Percentiles rank a stretch among this genome's conserved stretches.
Evolutionary conservation across 2,888 invertebrate genomes (phyloP).

Genomic region (Anarsia innoxiella): DNA sequence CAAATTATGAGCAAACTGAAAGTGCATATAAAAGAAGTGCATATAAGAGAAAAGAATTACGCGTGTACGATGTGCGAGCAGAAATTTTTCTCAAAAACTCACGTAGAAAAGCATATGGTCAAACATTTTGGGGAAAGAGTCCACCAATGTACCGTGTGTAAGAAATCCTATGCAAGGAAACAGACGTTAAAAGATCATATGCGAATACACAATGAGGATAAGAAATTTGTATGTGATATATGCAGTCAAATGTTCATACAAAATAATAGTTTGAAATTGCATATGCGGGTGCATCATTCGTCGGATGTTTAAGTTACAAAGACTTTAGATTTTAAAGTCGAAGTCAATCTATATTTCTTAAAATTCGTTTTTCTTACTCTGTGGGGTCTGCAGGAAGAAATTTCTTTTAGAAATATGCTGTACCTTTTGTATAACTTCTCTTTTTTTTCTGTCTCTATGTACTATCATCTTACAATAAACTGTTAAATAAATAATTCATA

Average conservation of each 20-base stretch:
- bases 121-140: conserved; percentile 64
- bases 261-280: conserved; percentile 41
- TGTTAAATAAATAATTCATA: too few species aligned
- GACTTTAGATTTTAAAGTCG: too few species aligned
- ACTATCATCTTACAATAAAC: too few species aligned
- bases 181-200: conserved; percentile 55
- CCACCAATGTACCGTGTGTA: conserved; percentile 15
- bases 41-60: conserved; percentile 59
- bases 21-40: conserved; percentile 56
- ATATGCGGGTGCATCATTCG: conserved; percentile 45
- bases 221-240: conserved; percentile 34
- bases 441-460: too few species aligned
- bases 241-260: conserved; percentile 48
- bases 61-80: conserved; percentile 64
- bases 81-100: conserved; percentile 66
- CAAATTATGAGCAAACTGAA: conserved; percentile 50
- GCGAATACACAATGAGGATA: conserved; percentile 48
- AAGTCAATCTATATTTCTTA: too few species aligned
- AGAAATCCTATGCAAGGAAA: conserved; percentile 62
- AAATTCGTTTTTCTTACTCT: too few species aligned
- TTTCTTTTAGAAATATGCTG: too few species aligned
- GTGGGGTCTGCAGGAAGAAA: too few species aligned
- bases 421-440: too few species aligned
- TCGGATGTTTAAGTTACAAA: too few species aligned
- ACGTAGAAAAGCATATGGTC: conserved; percentile 68